phyloP scores from a whole-genome alignment of 2,888 invertebrate genomes.

The Perizoma affinitatum region DNA sequence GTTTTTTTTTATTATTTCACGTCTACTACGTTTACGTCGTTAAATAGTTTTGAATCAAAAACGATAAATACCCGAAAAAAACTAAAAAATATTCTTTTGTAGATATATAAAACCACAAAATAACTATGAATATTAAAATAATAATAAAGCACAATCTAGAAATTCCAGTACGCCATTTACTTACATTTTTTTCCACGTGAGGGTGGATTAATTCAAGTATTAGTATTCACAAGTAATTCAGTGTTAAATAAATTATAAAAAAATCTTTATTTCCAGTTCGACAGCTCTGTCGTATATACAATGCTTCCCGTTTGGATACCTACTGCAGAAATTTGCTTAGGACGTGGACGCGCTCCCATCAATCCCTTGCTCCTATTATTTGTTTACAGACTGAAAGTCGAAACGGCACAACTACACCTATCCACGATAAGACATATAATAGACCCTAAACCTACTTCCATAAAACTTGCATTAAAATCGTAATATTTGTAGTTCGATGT shows the following conservation, averaged over 20 bases:
- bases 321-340: constrained; percentile 72
- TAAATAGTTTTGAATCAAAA: no score
- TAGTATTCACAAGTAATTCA: constrained; percentile 45
- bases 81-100: no score
- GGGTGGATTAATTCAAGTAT: constrained; percentile 31
- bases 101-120: no score
- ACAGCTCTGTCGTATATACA: constrained; percentile 56
- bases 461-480: constrained; percentile 46
- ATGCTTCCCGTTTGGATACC: constrained; percentile 58
- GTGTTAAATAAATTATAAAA: constrained; percentile 55
- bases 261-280: constrained; percentile 59
- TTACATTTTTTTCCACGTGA: constrained; percentile 39
- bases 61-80: no score
- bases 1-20: no score
- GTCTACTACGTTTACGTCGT: no score
- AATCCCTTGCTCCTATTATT: constrained; percentile 75
- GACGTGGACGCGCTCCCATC: constrained; percentile 70
- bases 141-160: no score
- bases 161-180: constrained; percentile 20
- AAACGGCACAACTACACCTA: constrained; percentile 54
- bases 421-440: constrained; percentile 42
- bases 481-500: constrained; percentile 39
- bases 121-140: no score
- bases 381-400: constrained; percentile 57
- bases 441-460: constrained; percentile 40